These are phyloP conservation scores for Theocolax elegans DNA, from an alignment of 1,140 invertebrate species.

Conservation along the genomic window DNA sequence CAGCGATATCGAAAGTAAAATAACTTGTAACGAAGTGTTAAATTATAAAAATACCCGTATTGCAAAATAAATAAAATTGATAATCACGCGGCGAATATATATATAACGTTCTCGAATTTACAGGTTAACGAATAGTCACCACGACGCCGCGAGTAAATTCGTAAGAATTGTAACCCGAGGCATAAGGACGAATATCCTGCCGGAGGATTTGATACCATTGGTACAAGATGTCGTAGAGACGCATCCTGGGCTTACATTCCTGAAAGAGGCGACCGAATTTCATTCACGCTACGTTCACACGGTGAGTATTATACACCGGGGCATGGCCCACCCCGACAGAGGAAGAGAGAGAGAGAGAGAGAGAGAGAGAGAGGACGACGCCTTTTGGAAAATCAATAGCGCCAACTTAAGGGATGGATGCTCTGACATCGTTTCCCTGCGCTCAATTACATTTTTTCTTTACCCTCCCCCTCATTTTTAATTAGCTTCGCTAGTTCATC, in stretches of 20 bases:
- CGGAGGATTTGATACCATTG: conserved; percentile 91
- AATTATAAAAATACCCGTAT: too few relatives aligned
- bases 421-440: background rate
- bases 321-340: background rate
- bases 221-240: conserved; percentile 98
- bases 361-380: conserved; percentile 7
- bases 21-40: too few relatives aligned
- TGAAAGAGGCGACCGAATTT: conserved; percentile 97
- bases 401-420: background rate
- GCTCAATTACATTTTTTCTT: background rate
- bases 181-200: conserved; percentile 73
- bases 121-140: conserved; percentile 81
- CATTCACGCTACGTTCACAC: conserved; percentile 98
- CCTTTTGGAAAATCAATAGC: conserved; percentile 27
- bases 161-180: conserved; percentile 84
- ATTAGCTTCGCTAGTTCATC: background rate
- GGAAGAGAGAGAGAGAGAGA: background rate
- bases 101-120: too few relatives aligned
- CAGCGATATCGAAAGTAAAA: too few relatives aligned
- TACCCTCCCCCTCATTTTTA: too few relatives aligned
- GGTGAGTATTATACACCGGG: conserved; percentile 70
- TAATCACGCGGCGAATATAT: too few relatives aligned
- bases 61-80: too few relatives aligned
- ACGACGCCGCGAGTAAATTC: conserved; percentile 92
- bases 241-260: conserved; percentile 97